A percentile compares a stretch with the other conserved stretches of the same genome.
Evolutionary conservation across 2,797 vertebrate genomes (phyloP).

Genomic region (Momotus momota): DNA sequence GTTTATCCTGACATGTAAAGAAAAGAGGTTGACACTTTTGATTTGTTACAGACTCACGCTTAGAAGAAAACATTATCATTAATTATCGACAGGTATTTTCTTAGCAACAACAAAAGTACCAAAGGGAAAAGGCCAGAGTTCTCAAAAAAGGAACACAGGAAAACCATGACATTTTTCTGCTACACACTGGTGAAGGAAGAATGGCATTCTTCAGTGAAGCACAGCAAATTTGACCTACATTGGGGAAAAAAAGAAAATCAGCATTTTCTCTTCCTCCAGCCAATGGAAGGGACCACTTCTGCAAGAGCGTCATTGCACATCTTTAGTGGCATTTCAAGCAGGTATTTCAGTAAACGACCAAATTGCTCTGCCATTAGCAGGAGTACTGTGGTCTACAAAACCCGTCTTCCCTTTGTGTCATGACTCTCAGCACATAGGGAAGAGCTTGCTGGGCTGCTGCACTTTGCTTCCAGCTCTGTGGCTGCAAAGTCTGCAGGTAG

Average conservation of each 20-base stretch:
- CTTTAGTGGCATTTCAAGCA: not conserved
- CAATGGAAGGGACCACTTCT: not conserved
- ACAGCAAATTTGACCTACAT: not conserved
- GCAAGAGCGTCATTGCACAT: not conserved
- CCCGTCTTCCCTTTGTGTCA: not conserved
- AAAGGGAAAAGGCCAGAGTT: not conserved
- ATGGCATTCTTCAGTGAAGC: not conserved
- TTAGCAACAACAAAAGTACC: not conserved
- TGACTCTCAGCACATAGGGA: not conserved
- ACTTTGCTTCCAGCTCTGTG: not conserved
- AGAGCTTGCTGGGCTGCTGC: accelerated
- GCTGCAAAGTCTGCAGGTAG: not conserved
- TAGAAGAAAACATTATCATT: not conserved
- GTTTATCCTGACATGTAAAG: not conserved
- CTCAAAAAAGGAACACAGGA: not conserved
- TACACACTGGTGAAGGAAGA: not conserved
- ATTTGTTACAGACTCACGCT: not conserved
- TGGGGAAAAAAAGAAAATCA: not conserved
- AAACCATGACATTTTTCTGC: not conserved
- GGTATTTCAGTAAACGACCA: not conserved
- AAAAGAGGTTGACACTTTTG: not conserved
- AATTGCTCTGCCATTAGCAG: not conserved
- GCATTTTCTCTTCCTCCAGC: not conserved
- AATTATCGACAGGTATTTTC: not conserved
- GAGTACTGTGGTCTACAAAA: not conserved